Evolutionary conservation across 1,140 invertebrate genomes (phyloP), one percentile per base, ranked within the genome.

Genomic region (Sarcophaga bullata): DNA sequence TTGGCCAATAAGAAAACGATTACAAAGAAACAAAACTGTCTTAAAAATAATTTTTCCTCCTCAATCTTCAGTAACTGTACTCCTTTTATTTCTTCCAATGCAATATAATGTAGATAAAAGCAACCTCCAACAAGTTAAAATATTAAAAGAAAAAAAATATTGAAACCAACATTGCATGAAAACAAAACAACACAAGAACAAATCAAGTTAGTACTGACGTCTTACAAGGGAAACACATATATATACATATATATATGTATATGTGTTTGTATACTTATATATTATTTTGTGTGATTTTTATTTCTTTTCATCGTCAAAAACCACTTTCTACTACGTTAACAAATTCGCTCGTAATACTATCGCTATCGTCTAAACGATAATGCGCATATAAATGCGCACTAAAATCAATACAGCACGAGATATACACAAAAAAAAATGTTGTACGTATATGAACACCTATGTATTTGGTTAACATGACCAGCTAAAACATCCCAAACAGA

Each of bases 351-450:
- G 75, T 83, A 83, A 83, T 83, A 81, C 80, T 83, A 76, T 83
- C 54, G 62, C 82, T 83, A 81, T 83, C 80, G 82, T 83, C 80
- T 81, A 81, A 83, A 83, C 82, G 82, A 83, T 83, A 81, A 83
- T 80, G 68, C 54, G 68, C 72, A 80, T 68, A 80, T 80, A 83
- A 83, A 81, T 68, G 82, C 80, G 80, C 78, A 83, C 80, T 83
- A 83, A 83, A 83, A 81, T 83, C 82, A 83, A 83, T 83, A 83
- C 50, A 73, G 62, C 25, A 37, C 25, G 25, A 37, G 25, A 11
- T 4, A 58, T 82, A 82, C 58, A 73, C 72, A 50, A 52, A 78
- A 19, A 52, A 46, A 73, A 73, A 10, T 6, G 8, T 47, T 73
- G 13, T 73, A 73, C 25, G 17, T 25, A 25, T 6, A 73, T 37